Percentiles rank a stretch among this genome's conserved stretches.
These are phyloP conservation scores for Hemicordylus capensis DNA, from an alignment of 2,113 vertebrate genomes.

Conservation along the genomic window DNA sequence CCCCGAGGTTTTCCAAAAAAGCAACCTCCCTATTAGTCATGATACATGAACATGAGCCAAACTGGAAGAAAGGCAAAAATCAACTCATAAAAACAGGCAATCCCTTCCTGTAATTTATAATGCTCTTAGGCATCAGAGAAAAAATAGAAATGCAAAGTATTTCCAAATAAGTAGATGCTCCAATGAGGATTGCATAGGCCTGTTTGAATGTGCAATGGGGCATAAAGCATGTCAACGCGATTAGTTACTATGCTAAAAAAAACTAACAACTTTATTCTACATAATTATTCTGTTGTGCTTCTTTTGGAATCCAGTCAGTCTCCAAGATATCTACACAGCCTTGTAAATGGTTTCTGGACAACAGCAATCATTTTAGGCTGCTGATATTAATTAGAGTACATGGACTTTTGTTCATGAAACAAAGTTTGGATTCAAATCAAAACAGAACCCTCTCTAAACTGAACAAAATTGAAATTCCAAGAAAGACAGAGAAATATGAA, in stretches of 20 bases:
- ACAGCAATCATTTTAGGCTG: slow-evolving; percentile 46
- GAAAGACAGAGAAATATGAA: slow-evolving; percentile 25
- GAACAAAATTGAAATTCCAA: slow-evolving; percentile 5
- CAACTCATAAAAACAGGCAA: slow-evolving; percentile 78
- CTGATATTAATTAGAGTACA: slow-evolving; percentile 52
- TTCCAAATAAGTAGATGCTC: slow-evolving; percentile 69
- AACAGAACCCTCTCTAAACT: slow-evolving; percentile 39
- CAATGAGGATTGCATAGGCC: slow-evolving; percentile 58
- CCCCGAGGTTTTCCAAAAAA: slow-evolving; percentile 77
- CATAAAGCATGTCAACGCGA: slow-evolving; percentile 45
- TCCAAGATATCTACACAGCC: slow-evolving; percentile 54
- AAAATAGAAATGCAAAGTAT: slow-evolving; percentile 75
- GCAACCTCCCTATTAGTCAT: slow-evolving; percentile 83
- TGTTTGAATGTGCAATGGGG: slow-evolving; percentile 45
- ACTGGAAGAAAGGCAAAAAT: slow-evolving; percentile 71
- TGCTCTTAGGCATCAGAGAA: slow-evolving; percentile 77
- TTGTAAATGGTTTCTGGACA: slow-evolving; percentile 39
- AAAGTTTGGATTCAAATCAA: slow-evolving; percentile 52
- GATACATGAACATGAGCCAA: slow-evolving; percentile 74
- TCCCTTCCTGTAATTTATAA: slow-evolving; percentile 73
- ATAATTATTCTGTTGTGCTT: slow-evolving; percentile 32
- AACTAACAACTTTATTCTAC: neutral
- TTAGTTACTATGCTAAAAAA: slow-evolving; percentile 23
- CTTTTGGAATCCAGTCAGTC: slow-evolving; percentile 43
- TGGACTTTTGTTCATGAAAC: slow-evolving; percentile 34